Evolutionary conservation across 2,888 invertebrate genomes (phyloP), one percentile per base, ranked within the genome.

Genomic region (Bembecia ichneumoniformis): DNA sequence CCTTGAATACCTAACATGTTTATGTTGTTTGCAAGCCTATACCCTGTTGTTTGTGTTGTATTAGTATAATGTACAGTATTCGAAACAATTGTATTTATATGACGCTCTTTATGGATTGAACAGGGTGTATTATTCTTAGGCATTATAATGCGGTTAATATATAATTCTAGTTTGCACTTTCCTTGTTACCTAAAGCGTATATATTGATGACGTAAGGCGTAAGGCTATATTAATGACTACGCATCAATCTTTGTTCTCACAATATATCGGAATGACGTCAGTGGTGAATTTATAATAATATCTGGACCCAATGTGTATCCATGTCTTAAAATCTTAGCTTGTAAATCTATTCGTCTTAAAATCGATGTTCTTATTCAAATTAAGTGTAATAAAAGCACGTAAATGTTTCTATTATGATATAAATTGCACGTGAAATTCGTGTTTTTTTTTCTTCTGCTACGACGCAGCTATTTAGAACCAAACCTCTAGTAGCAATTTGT

Each of bases 111-210:
- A 81, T 83, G 83, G 82, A 81, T 78, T 67, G 79, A 67, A 84
- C 87, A 87, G 86, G 87, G 87, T 87, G 80, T 73, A 74, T 63
- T 68, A 71, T 71, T 74, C 70, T 68, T 84, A 84, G 81, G 76
- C 80, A 81, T 81, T 72, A 64, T 68, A 68, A 70, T 72, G 48
- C 10, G 45, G 47, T 20, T 36, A 47, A 14, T 13, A 40, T 46
- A 1, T 49, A 46, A 54, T 44, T 36, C 40, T 58, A 53, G 20
- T 60, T 71, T 66, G 62, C 66, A 61, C 64, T 64, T 64, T 50
- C 46, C 47, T 51, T 46, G 51, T 51, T 44, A 28, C 28, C 28
- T 28, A 28, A 28, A 28, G 28, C 28, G 28, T 28, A 9, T 28
- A 28, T 2, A 28, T 28, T 28, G 28, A 28, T 28, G 28, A 28